Base-by-base conservation (phyloP, 1,140 invertebrate genomes). In the Lutraria rhynchaena region DNA sequence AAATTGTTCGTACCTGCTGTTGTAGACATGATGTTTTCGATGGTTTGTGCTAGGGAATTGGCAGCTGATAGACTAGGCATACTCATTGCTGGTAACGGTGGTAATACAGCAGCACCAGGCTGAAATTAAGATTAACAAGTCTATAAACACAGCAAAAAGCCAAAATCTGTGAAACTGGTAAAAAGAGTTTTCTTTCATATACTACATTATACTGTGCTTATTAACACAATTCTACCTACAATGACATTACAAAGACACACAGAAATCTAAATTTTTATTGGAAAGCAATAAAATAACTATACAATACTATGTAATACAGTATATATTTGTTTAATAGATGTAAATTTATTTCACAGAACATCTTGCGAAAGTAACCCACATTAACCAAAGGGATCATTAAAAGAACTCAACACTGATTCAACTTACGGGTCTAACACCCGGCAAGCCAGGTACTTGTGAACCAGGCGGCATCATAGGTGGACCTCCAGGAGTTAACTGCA, bases 401-500 rank as follows among this genome's bases (percentile, higher is more conserved):
- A n/a, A n/a, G n/a, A n/a, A n/a, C n/a, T n/a, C n/a, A n/a, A n/a
- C n/a, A n/a, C n/a, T n/a, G n/a, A n/a, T n/a, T n/a, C n/a, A n/a
- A 51, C 78, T 57, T 77, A 78, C 77, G 31, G 78, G 82, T 81
- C 81, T 58, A 1, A 84, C 37, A n/a, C 46, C 61, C 27, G 83
- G 83, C 46, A 94, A 58, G 15, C 29, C 44, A 19, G 76, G 80
- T 11, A 78, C 46, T 37, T 93, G 93, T 58, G 93, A 91, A 91
- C 93, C 93, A 29, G 90, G 86, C 58, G 87, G 85, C 46, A 83
- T 84, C 53, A 87, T 86, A 0, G 94, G 94, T 76, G 94, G 94
- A 44, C 94, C 88, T 17, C 15, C 95, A 94, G 17, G 95, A 93
- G 35, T 95, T 94, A 90, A 95, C 95, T 31, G 94, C 95, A 83